Evolutionary conservation across 2,113 vertebrate species (phyloP), one percentile per base, ranked within the genome.

Genomic region (Echinops telfairi): DNA sequence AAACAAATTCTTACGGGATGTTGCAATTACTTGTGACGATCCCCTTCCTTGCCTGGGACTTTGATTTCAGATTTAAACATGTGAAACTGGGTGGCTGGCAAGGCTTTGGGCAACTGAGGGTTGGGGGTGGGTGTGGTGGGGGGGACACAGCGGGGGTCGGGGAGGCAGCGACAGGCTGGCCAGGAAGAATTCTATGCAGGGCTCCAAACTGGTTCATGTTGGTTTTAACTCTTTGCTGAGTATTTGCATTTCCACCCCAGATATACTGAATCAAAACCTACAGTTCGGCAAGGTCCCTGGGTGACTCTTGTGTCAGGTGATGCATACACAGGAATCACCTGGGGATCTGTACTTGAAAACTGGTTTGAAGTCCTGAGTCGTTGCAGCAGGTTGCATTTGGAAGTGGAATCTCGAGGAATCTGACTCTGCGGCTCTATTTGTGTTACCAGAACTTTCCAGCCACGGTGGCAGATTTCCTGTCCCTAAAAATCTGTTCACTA

Each of bases 1-100:
- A 92, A 93, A 89, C 93, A 97, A 96, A 97, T 97, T 97, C 91
- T 91, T 97, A 94, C 92, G 93, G 94, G 95, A 96, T 97, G 94
- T 96, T 96, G 92, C 95, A 96, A 95, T 97, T 97, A 97, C 92
- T 95, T 97, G 94, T 96, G 96, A 96, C 97, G 97, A 97, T 96
- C 85, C 89, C 64, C 90, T 87, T 95, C 84, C 78, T 43, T 95
- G 91, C 84, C 36, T 86, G 47, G 83, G 91, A 95, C 97, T 97
- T 96, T 95, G 94, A 95, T 96, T 96, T 97, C 86, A 95, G 90
- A 96, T 94, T 94, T 96, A 96, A 94, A 96, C 92, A 90, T 85
- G 92, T 88, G 93, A 92, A 90, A 94, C 31, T 92, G 93, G 76
- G 86, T 96, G 83, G 88, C 73, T 94, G 80, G 79, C 81, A 93